Percentiles rank a stretch among this genome's conserved stretches.
phyloP scores from a whole-genome alignment of 2,888 invertebrate genomes.

The Heliconius ismenius region DNA sequence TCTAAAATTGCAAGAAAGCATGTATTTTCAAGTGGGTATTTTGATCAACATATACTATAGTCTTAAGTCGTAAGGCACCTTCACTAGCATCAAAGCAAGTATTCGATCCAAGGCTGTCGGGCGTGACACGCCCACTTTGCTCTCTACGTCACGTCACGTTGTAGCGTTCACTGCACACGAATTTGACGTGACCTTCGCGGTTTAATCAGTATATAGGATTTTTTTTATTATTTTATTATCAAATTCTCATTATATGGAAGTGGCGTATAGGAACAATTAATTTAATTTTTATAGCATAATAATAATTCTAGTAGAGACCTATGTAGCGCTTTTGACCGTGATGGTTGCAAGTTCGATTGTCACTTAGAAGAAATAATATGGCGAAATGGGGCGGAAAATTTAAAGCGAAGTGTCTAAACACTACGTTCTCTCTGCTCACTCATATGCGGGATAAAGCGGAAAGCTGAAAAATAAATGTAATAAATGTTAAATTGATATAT shows the following conservation, averaged over 20 bases:
- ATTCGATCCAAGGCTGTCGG: slow-evolving; percentile 43
- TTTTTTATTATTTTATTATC: not conserved
- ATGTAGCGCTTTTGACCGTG: too few species aligned
- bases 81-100: slow-evolving; percentile 33
- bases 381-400: too few species aligned
- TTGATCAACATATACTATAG: slow-evolving; percentile 28
- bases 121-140: slow-evolving; percentile 45
- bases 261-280: not conserved
- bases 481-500: too few species aligned
- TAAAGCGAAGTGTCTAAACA: too few species aligned
- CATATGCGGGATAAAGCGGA: too few species aligned
- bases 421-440: too few species aligned
- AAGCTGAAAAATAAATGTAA: too few species aligned
- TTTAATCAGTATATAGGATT: not conserved
- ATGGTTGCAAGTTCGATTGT: too few species aligned
- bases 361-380: too few species aligned
- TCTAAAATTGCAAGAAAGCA: not conserved
- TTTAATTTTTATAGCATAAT: not conserved
- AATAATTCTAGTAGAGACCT: too few species aligned
- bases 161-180: slow-evolving; percentile 34
- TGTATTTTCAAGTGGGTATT: slow-evolving; percentile 22
- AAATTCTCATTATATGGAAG: not conserved
- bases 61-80: slow-evolving; percentile 23
- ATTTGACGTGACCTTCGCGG: slow-evolving; percentile 31
- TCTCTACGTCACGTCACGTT: slow-evolving; percentile 34